Conservation (phyloP, 2,113 vertebrate species). For the Vireo altiloquus region DNA sequence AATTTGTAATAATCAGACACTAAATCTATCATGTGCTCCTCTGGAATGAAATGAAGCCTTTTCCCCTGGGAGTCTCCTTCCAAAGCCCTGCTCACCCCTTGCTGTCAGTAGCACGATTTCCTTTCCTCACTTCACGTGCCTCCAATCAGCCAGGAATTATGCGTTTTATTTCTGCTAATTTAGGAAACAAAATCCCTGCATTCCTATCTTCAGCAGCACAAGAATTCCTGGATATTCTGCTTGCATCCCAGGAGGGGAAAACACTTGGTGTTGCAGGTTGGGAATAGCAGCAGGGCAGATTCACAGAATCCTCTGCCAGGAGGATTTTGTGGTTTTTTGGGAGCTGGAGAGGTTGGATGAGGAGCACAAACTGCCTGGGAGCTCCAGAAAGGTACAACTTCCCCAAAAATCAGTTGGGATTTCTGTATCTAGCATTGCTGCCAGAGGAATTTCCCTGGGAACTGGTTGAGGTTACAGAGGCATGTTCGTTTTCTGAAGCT, state of each 20-base stretch:
- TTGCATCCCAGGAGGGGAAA: not conserved
- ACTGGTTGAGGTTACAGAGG: not conserved
- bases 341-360: not conserved
- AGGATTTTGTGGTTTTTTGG: not conserved
- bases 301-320: no score
- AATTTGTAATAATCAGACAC: conserved; percentile 41
- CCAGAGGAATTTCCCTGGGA: not conserved
- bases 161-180: not conserved
- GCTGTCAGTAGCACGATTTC: not conserved
- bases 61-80: not conserved
- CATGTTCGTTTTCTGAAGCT: not conserved
- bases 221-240: not conserved
- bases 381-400: not conserved
- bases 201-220: not conserved
- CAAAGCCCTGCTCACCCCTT: not conserved
- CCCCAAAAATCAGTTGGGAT: not conserved
- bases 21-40: not conserved
- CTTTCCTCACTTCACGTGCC: not conserved
- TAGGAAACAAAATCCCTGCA: accelerated
- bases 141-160: not conserved
- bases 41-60: not conserved
- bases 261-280: not conserved
- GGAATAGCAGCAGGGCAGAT: not conserved
- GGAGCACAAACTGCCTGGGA: not conserved
- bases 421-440: not conserved